These are phyloP conservation scores for Alosa sapidissima DNA, from an alignment of 2,797 vertebrate genomes.

Conservation along the genomic window DNA sequence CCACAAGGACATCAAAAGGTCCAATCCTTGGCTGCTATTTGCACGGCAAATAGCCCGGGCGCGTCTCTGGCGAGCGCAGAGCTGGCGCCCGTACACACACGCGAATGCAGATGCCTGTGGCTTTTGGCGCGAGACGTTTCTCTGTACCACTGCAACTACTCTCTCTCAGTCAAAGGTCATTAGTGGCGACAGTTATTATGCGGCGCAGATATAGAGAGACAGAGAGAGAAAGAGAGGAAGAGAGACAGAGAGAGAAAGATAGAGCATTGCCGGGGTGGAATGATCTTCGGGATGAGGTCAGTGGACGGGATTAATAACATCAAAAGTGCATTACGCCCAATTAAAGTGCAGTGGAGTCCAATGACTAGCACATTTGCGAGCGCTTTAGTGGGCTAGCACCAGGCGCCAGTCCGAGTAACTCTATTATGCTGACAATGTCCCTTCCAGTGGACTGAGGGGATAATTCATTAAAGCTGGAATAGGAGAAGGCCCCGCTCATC, in stretches of 20 bases:
- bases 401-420: conserved; percentile 52
- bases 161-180: conserved; percentile 59
- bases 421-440: conserved; percentile 57
- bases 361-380: conserved; percentile 52
- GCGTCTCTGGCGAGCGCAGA: neutral
- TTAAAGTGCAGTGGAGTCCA: conserved; percentile 71
- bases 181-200: conserved; percentile 66
- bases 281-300: conserved; percentile 59
- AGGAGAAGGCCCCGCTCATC: neutral
- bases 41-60: conserved; percentile 43
- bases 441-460: conserved; percentile 45
- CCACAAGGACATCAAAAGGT: conserved; percentile 47
- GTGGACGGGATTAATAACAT: conserved; percentile 69
- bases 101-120: neutral
- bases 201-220: conserved; percentile 46
- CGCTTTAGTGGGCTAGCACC: conserved; percentile 30
- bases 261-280: conserved; percentile 33
- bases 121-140: conserved; percentile 57
- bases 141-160: conserved; percentile 60
- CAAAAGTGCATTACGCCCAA: conserved; percentile 70
- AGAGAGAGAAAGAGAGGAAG: neutral
- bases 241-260: too few relatives aligned
- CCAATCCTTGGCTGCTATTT: conserved; percentile 52
- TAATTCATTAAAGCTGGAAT: conserved; percentile 50
- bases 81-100: neutral